Conservation (phyloP, 2,113 vertebrate species). For the Lophochroa leadbeateri region DNA sequence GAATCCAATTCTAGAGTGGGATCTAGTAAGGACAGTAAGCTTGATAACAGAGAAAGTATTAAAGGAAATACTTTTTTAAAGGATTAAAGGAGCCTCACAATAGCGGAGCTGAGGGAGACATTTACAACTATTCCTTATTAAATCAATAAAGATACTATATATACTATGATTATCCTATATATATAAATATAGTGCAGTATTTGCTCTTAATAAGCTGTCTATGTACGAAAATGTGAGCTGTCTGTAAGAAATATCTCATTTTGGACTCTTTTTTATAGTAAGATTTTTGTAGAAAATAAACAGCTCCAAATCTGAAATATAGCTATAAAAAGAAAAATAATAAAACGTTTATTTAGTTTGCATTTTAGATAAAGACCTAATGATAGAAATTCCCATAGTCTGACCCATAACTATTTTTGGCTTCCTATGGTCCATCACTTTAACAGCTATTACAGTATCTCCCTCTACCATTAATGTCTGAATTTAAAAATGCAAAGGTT, state of each 20-base stretch:
- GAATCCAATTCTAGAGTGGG: fast-evolving
- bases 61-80: neutral
- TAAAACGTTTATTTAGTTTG: neutral
- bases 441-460: neutral
- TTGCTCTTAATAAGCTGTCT: neutral
- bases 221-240: neutral
- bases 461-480: neutral
- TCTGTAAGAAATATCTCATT: neutral
- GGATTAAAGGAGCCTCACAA: neutral
- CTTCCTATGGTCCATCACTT: neutral
- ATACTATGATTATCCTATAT: neutral
- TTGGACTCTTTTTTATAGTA: neutral
- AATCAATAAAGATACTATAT: neutral
- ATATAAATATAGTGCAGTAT: neutral
- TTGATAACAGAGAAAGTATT: neutral
- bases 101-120: neutral
- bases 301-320: neutral
- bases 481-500: neutral
- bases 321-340: neutral
- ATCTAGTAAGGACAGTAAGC: neutral
- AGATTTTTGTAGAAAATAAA: neutral
- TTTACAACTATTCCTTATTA: neutral
- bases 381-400: neutral
- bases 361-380: neutral
- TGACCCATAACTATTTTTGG: neutral